Conservation (phyloP, 92 coral and sea anemone species). For the Montipora capitata region DNA sequence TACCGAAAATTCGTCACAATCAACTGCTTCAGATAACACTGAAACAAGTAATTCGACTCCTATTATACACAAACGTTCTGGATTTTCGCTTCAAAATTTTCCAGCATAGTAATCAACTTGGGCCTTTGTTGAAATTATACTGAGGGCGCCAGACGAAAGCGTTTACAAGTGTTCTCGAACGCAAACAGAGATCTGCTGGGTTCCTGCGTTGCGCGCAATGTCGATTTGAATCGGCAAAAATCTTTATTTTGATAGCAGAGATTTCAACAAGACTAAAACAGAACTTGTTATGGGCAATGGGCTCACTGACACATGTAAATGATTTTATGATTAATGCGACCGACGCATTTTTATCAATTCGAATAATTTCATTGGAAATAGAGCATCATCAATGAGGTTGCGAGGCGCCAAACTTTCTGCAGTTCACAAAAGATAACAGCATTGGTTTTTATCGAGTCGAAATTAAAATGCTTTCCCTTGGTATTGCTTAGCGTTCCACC, state of each 20-base stretch:
- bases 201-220: background rate
- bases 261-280: constrained; percentile 27
- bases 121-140: background rate
- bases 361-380: constrained; percentile 85
- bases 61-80: background rate
- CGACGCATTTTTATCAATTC: constrained; percentile 76
- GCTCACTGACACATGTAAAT: constrained; percentile 54
- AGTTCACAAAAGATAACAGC: constrained; percentile 82
- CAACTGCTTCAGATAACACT: constrained; percentile 11
- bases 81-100: background rate
- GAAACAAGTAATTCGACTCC: background rate
- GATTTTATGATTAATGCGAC: constrained; percentile 70
- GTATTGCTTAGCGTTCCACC: constrained; percentile 75
- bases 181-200: no score
- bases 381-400: constrained; percentile 86
- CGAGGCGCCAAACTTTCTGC: constrained; percentile 90
- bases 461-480: constrained; percentile 78
- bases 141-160: background rate
- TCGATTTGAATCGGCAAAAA: background rate
- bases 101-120: background rate
- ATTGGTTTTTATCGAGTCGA: constrained; percentile 82
- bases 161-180: no score
- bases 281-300: constrained; percentile 6
- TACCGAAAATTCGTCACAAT: constrained; percentile 10
- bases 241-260: constrained; percentile 32